A percentile compares a stretch with the other conserved stretches of the same genome.
Conservation (phyloP, 2,797 vertebrate genomes). For the Chiloscyllium punctatum region DNA sequence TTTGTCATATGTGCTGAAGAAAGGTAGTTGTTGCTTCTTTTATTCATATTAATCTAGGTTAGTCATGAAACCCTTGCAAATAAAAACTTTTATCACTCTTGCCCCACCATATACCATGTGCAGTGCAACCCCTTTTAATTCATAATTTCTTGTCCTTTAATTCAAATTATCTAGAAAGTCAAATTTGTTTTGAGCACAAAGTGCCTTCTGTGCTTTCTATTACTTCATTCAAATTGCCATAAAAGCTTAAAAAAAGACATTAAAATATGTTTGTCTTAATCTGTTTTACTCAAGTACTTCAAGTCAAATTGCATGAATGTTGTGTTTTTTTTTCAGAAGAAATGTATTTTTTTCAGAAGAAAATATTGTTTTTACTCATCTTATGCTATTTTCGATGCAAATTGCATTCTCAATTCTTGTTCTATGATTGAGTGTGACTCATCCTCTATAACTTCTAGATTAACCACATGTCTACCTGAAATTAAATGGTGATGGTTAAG, state of each 20-base stretch:
- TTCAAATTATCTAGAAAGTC: neutral
- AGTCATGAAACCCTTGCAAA: neutral
- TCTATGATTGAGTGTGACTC: neutral
- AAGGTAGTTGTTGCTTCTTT: neutral
- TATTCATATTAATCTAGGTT: neutral
- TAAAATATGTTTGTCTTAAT: neutral
- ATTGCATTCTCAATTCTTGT: neutral
- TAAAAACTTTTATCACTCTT: neutral
- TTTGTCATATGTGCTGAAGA: neutral
- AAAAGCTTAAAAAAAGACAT: neutral
- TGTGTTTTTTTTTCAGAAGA: no score
- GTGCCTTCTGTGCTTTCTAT: neutral
- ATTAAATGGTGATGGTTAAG: neutral
- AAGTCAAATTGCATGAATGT: neutral
- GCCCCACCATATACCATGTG: neutral
- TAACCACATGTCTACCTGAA: neutral
- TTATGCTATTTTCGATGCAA: neutral
- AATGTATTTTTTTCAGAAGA: neutral
- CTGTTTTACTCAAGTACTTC: neutral
- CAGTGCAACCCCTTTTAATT: neutral
- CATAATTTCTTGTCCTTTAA: neutral
- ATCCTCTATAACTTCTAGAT: neutral
- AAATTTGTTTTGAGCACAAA: neutral
- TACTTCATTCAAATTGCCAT: neutral
- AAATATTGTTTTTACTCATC: neutral